Conservation (phyloP, 2,888 invertebrate genomes). For the Siphlonurus alternatus region DNA sequence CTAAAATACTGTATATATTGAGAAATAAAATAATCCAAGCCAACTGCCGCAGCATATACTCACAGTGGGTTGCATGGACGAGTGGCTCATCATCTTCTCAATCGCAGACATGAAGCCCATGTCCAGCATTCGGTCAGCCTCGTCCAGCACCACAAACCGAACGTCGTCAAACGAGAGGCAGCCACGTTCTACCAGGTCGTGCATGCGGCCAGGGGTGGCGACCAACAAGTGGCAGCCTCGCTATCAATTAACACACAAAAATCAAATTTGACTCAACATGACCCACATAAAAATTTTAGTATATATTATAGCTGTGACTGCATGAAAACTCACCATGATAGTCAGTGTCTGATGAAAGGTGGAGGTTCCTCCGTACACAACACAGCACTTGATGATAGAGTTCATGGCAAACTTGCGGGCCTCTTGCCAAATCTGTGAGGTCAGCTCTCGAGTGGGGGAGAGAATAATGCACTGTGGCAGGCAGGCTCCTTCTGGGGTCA, state of each 20-base stretch:
- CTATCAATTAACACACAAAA: slow-evolving; percentile 22
- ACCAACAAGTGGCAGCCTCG: slow-evolving; percentile 53
- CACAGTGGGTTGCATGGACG: slow-evolving; percentile 37
- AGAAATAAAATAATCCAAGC: too few relatives aligned
- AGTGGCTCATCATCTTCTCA: slow-evolving; percentile 43
- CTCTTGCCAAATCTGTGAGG: slow-evolving; percentile 73
- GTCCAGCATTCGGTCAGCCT: slow-evolving; percentile 67
- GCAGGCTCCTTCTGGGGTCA: slow-evolving; percentile 33
- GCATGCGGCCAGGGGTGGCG: slow-evolving; percentile 53
- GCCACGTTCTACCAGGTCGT: slow-evolving; percentile 43
- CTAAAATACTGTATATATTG: too few relatives aligned
- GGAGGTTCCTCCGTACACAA: slow-evolving; percentile 77
- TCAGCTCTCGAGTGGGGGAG: slow-evolving; percentile 83
- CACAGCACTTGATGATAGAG: slow-evolving; percentile 53
- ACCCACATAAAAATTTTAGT: neutral
- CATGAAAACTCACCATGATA: slow-evolving; percentile 21
- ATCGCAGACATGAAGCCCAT: slow-evolving; percentile 47
- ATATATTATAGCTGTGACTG: neutral
- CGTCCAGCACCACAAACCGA: slow-evolving; percentile 56
- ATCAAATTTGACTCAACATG: neutral
- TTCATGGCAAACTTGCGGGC: slow-evolving; percentile 63
- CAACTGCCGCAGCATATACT: too few relatives aligned
- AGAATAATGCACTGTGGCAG: slow-evolving; percentile 74
- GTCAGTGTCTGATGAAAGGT: slow-evolving; percentile 46
- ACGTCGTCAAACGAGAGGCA: slow-evolving; percentile 36